A percentile compares a stretch with the other conserved stretches of the same genome.
Conservation (phyloP, 2,113 vertebrate species). For the Holacanthus passer region DNA sequence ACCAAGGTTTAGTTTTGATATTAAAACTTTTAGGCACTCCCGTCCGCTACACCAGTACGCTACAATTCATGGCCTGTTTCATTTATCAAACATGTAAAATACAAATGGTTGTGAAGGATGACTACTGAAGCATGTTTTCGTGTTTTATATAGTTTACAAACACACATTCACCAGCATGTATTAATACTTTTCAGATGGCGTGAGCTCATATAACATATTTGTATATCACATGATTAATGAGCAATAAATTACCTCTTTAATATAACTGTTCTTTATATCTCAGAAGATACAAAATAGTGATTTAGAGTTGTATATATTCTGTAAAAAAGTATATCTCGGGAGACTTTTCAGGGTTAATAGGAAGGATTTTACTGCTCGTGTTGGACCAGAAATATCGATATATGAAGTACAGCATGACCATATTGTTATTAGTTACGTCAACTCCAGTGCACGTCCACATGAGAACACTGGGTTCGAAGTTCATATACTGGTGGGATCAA, state of each 20-base stretch:
- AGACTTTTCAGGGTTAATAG: slow-evolving; percentile 57
- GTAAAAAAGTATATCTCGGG: slow-evolving; percentile 81
- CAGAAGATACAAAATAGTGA: slow-evolving; percentile 83
- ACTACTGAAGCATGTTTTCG: slow-evolving; percentile 58
- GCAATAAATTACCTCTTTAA: slow-evolving; percentile 79
- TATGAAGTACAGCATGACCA: slow-evolving; percentile 55
- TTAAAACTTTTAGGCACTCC: slow-evolving; percentile 73
- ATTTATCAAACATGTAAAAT: slow-evolving; percentile 46
- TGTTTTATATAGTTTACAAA: slow-evolving; percentile 62
- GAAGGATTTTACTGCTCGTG: slow-evolving; percentile 46
- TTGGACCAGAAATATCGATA: slow-evolving; percentile 58
- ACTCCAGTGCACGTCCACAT: slow-evolving; percentile 44
- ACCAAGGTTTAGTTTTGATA: slow-evolving; percentile 49
- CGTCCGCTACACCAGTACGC: slow-evolving; percentile 53
- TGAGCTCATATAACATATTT: slow-evolving; percentile 63
- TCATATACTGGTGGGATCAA: slow-evolving; percentile 33
- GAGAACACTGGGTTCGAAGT: slow-evolving; percentile 34
- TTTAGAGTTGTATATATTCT: slow-evolving; percentile 81
- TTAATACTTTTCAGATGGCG: slow-evolving; percentile 66
- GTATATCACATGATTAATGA: slow-evolving; percentile 67
- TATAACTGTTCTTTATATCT: slow-evolving; percentile 79
- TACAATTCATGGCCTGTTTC: slow-evolving; percentile 55
- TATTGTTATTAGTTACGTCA: slow-evolving; percentile 44
- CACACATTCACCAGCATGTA: slow-evolving; percentile 74
- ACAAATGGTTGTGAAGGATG: slow-evolving; percentile 58